phyloP scores from a whole-genome alignment of 2,797 vertebrate species.

The Pseudopleuronectes americanus region DNA sequence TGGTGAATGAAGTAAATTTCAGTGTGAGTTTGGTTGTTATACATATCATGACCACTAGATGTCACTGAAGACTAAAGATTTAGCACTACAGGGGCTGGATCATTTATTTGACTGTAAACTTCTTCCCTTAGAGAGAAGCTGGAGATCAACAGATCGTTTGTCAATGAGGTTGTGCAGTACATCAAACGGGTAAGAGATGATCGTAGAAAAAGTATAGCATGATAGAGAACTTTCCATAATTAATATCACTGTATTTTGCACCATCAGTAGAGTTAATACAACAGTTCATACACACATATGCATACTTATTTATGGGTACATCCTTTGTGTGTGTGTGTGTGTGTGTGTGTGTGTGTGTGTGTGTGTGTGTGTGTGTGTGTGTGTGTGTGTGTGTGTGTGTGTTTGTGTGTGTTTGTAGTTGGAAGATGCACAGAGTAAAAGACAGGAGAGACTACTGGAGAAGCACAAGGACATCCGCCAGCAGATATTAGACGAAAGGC shows the following conservation, averaged over 20 bases:
- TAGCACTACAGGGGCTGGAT: background rate
- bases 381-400: conserved; percentile 7
- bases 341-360: background rate
- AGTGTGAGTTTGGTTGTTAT: background rate
- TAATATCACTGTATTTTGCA: background rate
- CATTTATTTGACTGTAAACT: conserved; percentile 14
- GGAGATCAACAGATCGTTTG: conserved; percentile 96
- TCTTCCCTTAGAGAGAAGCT: conserved; percentile 90
- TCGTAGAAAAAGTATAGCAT: too few relatives aligned
- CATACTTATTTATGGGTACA: background rate
- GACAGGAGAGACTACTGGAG: conserved; percentile 93
- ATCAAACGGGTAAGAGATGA: conserved; percentile 91
- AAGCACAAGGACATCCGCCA: conserved; percentile 95
- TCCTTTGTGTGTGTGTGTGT: background rate
- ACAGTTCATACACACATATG: background rate
- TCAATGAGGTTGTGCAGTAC: conserved; percentile 97
- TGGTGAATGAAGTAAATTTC: background rate
- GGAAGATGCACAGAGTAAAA: conserved; percentile 96
- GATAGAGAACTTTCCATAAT: background rate
- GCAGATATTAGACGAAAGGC: conserved; percentile 96
- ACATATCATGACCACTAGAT: conserved; percentile 60
- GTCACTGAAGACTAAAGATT: conserved; percentile 46
- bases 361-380: background rate
- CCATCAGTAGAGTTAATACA: background rate
- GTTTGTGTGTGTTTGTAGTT: conserved; percentile 79